phyloP scores from a whole-genome alignment of 53 echinoderm and acorn worm species.

The Antedon mediterranea region DNA sequence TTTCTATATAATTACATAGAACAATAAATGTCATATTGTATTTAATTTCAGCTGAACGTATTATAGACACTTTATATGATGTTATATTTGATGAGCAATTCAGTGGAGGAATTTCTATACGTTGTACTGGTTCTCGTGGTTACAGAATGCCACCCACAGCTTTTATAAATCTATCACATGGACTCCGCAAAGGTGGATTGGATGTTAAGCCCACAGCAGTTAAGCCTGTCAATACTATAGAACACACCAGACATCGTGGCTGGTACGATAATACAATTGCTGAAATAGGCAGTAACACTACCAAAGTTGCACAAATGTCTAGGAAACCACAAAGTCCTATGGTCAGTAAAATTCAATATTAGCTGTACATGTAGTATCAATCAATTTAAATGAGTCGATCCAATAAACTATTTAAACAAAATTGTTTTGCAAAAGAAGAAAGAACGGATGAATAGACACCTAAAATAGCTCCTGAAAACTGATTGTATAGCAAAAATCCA shows the following conservation, averaged over 20 bases:
- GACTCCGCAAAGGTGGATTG: slow-evolving; percentile 39
- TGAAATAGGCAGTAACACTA: background rate
- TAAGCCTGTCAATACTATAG: slow-evolving; percentile 27
- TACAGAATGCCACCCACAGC: slow-evolving; percentile 65
- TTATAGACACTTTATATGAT: slow-evolving; percentile 68
- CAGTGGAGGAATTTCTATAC: slow-evolving; percentile 47
- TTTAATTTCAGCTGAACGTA: slow-evolving; percentile 26
- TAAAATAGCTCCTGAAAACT: too few relatives aligned
- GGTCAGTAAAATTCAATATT: background rate
- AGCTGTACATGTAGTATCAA: too few relatives aligned
- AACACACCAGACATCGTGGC: slow-evolving; percentile 31
- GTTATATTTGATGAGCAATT: slow-evolving; percentile 87
- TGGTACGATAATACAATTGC: slow-evolving; percentile 36
- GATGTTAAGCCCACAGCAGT: slow-evolving; percentile 67
- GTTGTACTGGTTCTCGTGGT: slow-evolving; percentile 53
- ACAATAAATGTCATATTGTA: too few relatives aligned
- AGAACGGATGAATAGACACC: too few relatives aligned
- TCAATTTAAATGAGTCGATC: too few relatives aligned
- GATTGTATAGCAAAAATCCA: too few relatives aligned
- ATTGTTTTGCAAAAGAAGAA: too few relatives aligned
- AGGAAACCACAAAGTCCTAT: background rate
- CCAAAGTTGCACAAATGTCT: background rate
- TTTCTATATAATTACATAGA: too few relatives aligned
- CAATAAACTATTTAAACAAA: too few relatives aligned
- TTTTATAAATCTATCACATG: slow-evolving; percentile 73